Evolutionary conservation across 2,888 invertebrate species (phyloP), one percentile per base, ranked within the genome.

Genomic region (Gryllus longicercus): DNA sequence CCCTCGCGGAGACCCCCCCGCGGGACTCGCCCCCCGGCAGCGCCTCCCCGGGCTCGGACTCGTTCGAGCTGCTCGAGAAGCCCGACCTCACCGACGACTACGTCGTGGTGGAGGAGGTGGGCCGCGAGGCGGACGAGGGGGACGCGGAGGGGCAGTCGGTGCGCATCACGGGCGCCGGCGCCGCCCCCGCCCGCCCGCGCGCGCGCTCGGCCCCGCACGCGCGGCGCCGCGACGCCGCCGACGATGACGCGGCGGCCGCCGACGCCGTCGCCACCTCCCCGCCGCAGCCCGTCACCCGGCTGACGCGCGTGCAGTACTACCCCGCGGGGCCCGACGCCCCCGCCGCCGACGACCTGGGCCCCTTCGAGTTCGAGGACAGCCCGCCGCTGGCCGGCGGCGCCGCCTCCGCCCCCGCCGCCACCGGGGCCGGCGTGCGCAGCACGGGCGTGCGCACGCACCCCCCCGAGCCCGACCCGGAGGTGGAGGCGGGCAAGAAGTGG

Each of bases 71-170:
- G 89, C 89, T 96, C 1, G 95, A 96, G 84, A 95, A 95, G 85
- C 95, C 95, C 1, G 94, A 94, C 85, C 91, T 95, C 83, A 93
- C 94, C 83, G 96, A 96, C 85, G 95, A 96, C 84, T 95, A 95
- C 85, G 94, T 96, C 0, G 94, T 95, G 0, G 93, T 95, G 82
- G 95, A 95, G 88, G 96, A 96, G 87, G 95, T 96, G 2, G 95
- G 94, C 1, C 94, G 93, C 85, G 95, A 96, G 88, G 95, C 95
- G 0, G 91, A 93, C 84, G 96, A 96, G 87, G 92, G 91, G 81
- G 95, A 95, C 84, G 89, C 92, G 3, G 95, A 95, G 87, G 95
- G 95, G 0, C 94, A 95, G 88, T 94, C 95, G 86, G 90, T 95
- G 18, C 89, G 90, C 82, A 95, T 95, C 81, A 88, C 89, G 82